phyloP scores from a whole-genome alignment of 2,113 vertebrate species.

The Gopherus flavomarginatus region DNA sequence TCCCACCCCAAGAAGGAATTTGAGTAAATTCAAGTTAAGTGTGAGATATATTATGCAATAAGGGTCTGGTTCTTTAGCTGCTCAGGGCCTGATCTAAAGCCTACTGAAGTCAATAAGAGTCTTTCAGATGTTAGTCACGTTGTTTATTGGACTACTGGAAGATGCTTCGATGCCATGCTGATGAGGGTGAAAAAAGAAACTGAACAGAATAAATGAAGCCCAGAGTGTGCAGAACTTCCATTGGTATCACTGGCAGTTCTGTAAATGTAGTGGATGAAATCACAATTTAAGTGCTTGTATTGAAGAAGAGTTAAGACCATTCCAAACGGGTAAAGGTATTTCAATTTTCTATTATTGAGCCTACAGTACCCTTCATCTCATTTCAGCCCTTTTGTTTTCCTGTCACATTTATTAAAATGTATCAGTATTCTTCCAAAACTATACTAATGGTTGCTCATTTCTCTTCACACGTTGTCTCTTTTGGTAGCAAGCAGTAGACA shows the following conservation, averaged over 20 bases:
- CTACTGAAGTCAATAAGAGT: neutral
- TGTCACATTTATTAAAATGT: neutral
- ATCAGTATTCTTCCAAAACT: neutral
- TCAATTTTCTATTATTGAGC: neutral
- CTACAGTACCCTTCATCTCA: neutral
- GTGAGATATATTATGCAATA: neutral
- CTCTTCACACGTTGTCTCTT: neutral
- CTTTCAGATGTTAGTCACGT: neutral
- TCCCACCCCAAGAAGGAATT: neutral
- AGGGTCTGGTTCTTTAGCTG: neutral
- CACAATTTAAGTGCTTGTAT: neutral
- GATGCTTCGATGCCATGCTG: neutral
- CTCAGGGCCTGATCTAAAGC: neutral
- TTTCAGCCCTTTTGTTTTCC: neutral
- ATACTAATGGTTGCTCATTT: rapidly evolving
- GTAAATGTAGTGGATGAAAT: neutral
- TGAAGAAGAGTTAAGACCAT: neutral
- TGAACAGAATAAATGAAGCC: neutral
- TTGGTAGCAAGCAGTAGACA: neutral
- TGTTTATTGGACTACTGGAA: neutral
- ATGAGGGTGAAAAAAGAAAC: neutral
- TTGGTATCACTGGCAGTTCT: neutral
- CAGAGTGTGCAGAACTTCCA: neutral
- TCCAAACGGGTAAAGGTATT: rapidly evolving
- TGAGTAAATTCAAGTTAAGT: neutral